Evolutionary conservation across 2,888 invertebrate species (phyloP), one percentile per base, ranked within the genome.

Genomic region (Dichetophora obliterata): DNA sequence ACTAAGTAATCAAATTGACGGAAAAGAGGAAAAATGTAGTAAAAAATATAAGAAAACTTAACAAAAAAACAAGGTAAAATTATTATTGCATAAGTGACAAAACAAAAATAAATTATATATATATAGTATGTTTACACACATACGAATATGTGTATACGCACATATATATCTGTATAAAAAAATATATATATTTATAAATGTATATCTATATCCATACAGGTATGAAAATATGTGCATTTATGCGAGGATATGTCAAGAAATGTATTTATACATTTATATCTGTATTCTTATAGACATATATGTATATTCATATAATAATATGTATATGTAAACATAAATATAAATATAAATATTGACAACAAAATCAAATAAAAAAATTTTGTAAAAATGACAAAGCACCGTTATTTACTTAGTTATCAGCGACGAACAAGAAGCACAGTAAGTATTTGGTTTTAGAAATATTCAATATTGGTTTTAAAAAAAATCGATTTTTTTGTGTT

Each of bases 281-380:
- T 31, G 48, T n/a, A 70, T 31, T 24, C 6, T 16, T 22, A 70
- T 31, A 70, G 11, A 54, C 34, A 24, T 71, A 78, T 79, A 80
- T 80, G 78, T 80, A 63, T 71, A 71, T 59, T 37, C 59, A 70
- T 54, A 70, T 37, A 54, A 54, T 54, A 77, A 80, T 79, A 80
- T 79, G 52, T 70, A 70, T 52, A 73, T 80, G 79, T 80, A 80
- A 77, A 80, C 79, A 81, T 82, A 80, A 81, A 79, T 80, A 75
- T 82, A 80, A 81, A 79, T 80, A 75, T 80, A 43, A 80, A 81
- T 81, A 80, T 80, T 80, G 78, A 81, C 78, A 81, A 77, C 70
- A 79, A 81, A 81, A 80, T 78, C 61, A 79, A 79, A 80, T 76
- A 80, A 79, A 78, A 82, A 78, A 81, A 82, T 79, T 82, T 82